These are phyloP conservation scores for Aphelenchoides besseyi DNA, from an alignment of 1,140 invertebrate genomes.

Conservation along the genomic window DNA sequence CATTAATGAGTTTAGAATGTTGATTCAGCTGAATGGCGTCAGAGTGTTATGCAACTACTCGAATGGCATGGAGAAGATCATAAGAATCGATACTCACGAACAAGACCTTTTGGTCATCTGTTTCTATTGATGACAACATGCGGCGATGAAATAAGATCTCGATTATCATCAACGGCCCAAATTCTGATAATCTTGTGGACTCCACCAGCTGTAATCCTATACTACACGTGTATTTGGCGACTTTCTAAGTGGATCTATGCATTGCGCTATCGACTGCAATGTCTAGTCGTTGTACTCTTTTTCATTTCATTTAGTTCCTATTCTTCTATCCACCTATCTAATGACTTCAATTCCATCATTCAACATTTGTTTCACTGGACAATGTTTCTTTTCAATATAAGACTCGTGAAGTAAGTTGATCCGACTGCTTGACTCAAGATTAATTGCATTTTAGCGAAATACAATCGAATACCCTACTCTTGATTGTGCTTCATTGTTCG, in stretches of 20 bases:
- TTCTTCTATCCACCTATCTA: background rate
- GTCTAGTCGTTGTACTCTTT: constrained; percentile 1
- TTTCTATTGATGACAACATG: constrained; percentile 6
- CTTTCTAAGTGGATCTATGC: constrained; percentile 10
- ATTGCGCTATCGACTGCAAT: background rate
- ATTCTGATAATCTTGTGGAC: constrained; percentile 7
- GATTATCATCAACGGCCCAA: background rate
- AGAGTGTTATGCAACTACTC: background rate
- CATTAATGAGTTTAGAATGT: background rate
- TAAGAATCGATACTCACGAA: background rate
- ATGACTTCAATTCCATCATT: background rate
- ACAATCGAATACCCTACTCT: background rate
- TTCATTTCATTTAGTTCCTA: background rate
- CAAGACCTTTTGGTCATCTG: background rate
- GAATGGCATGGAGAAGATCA: constrained; percentile 11
- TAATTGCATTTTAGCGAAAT: background rate
- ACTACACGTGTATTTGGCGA: constrained; percentile 9
- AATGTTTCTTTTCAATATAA: constrained; percentile 1
- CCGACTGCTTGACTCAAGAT: constrained; percentile 2
- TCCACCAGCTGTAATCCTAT: background rate
- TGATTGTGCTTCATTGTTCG: background rate
- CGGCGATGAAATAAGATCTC: background rate
- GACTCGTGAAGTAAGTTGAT: background rate
- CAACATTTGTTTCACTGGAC: background rate
- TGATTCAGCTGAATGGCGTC: background rate